Evolutionary conservation across 2,797 vertebrate genomes (phyloP), one percentile per base, ranked within the genome.

Genomic region (Gadopsis marmoratus): DNA sequence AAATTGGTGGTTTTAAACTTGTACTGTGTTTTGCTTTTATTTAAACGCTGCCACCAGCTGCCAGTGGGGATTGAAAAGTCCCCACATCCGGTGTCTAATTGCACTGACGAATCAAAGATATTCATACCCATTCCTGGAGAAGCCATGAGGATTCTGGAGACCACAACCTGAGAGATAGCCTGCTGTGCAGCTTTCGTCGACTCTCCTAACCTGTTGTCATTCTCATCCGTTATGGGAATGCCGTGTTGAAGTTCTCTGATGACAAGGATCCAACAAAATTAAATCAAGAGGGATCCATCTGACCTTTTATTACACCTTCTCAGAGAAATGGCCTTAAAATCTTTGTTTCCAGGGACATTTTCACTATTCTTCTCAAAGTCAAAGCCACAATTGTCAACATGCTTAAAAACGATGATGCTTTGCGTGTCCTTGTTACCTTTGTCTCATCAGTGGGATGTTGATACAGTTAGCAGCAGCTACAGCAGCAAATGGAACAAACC

Each of bases 391-490:
- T 29, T 47, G 35, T 35, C 0, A 1, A 37, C 51, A n/a, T 51
- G 48, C 17, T 74, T 54, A 7, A 37, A 45, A 16, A 29, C 16
- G 2, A 9, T n/a, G 37, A 58, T 5, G 45, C 16, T 45, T 41
- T 35, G 31, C 23, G 4, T 58, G 17, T 62, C 14, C 21, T n/a
- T 10, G 41, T 87, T 95, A 99, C 98, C 98, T 96, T 94, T 99
- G 98, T 89, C 98, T 97, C 98, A 99, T 99, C 77, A 99, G 91
- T 0, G 98, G 98, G 86, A 99, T 99, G 85, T 99, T 99, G 93
- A 99, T 99, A 91, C 98, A 99, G 91, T 99, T 99, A 74, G 98
- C 98, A 90, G 98, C 97, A 68, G 98, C 98, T 26, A 99, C 98
- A 47, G 98, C 98, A 92, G 98, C 98, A 62, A 99, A 99, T 39